Base-by-base conservation (phyloP, 2,797 vertebrate species). In the Artibeus jamaicensis region DNA sequence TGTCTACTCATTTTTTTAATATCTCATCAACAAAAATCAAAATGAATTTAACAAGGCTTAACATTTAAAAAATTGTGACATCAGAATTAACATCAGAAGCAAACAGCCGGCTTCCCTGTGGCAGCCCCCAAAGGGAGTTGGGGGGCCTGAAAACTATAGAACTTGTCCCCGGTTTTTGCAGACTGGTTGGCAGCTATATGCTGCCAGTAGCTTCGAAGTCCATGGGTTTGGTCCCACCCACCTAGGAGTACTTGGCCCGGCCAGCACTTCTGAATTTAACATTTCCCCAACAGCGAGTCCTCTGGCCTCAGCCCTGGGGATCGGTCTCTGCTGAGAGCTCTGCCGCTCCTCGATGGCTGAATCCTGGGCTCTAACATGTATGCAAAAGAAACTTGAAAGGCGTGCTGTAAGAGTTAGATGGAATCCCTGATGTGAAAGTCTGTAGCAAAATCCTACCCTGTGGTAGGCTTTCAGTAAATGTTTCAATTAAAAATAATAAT, bases 11-110 rank as follows among this genome's bases (percentile, higher is more conserved):
- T 11, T 86, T 91, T 65, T 91, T 73, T 73, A 9, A 50, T 68
- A 70, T 55, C 39, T 34, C 9, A 57, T 65, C 22, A 77, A 87
- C 74, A 95, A 89, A 91, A 50, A 46, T 59, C 15, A 93, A 92
- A 82, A 77, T 74, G 44, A 55, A 42, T 81, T 81, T 94, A 87
- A 85, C 73, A 86, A 89, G 84, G 62, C 24, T 67, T 92, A 70
- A 46, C 9, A 15, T 81, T 89, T 94, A 70, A 42, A 67, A 86
- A 89, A 70, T 92, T 78, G 37, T 59, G 93, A 32, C 37, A 26
- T 24, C 55, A 57, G 55, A 26, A 22, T 42, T 86, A 77, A 24
- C 84, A 67, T 89, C 62, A 93, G 44, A 91, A 89, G 32, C 62
- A 77, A 9, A 21, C 24, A 86, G 14, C 48, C 44, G 34, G 10